Percentiles rank a stretch among this genome's conserved stretches.
These are phyloP conservation scores for Drosophila prostipennis DNA, from an alignment of 2,888 invertebrate species.

Conservation along the genomic window DNA sequence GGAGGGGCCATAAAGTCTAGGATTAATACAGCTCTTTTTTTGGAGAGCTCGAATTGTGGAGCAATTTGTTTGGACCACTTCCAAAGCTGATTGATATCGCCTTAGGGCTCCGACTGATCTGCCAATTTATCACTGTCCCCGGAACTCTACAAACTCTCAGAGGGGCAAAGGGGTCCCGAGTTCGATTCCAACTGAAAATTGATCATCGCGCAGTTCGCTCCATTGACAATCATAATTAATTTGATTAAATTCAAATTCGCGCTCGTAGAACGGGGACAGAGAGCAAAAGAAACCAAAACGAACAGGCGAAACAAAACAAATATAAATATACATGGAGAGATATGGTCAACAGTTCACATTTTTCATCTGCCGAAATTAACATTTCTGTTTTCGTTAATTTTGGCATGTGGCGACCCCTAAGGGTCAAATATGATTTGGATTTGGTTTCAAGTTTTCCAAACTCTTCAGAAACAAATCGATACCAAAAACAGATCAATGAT, in stretches of 20 bases:
- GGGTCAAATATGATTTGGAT: slow-evolving; percentile 80
- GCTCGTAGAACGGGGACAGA: slow-evolving; percentile 53
- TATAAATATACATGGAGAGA: slow-evolving; percentile 28
- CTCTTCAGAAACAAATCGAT: slow-evolving; percentile 75
- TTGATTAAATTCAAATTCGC: slow-evolving; percentile 78
- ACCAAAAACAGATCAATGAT: slow-evolving; percentile 80
- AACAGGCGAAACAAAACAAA: slow-evolving; percentile 32
- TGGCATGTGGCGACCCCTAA: slow-evolving; percentile 72
- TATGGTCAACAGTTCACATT: slow-evolving; percentile 48
- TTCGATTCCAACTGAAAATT: slow-evolving; percentile 25
- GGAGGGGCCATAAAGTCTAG: slow-evolving; percentile 63
- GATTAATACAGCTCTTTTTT: slow-evolving; percentile 55
- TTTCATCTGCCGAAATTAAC: slow-evolving; percentile 65
- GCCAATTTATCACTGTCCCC: slow-evolving; percentile 73
- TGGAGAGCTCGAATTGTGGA: slow-evolving; percentile 42
- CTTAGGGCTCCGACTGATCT: slow-evolving; percentile 51
- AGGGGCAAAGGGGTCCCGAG: not conserved
- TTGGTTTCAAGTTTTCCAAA: slow-evolving; percentile 64
- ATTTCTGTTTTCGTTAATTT: slow-evolving; percentile 61
- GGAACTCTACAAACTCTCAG: not conserved
- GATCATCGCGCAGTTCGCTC: slow-evolving; percentile 44
- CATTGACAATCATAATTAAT: slow-evolving; percentile 76
- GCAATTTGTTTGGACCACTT: slow-evolving; percentile 59
- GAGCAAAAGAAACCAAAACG: slow-evolving; percentile 41
- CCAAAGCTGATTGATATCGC: slow-evolving; percentile 41